A percentile compares a stretch with the other conserved stretches of the same genome.
Conservation (phyloP, 2,888 invertebrate species). For the Ferrisia virgata region DNA sequence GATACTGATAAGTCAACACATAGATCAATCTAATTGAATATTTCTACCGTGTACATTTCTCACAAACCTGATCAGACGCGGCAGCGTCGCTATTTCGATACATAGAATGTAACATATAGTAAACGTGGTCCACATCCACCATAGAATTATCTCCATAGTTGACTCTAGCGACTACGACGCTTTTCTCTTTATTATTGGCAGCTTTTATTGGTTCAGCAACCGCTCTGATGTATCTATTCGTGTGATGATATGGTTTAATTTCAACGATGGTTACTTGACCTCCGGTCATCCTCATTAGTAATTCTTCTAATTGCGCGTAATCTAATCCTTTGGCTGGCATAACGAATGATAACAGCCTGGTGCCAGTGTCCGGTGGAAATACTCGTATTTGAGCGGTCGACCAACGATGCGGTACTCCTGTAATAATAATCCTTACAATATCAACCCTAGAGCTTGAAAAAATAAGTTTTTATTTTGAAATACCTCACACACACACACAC, state of each 20-base stretch:
- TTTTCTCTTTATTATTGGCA: neutral
- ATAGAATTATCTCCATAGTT: constrained; percentile 63
- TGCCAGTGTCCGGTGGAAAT: constrained; percentile 72
- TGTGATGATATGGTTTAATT: constrained; percentile 61
- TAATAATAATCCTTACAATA: too few relatives aligned
- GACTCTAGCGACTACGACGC: constrained; percentile 66
- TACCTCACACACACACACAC: too few relatives aligned
- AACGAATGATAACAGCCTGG: constrained; percentile 75
- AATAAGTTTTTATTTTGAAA: too few relatives aligned
- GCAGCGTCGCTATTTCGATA: neutral
- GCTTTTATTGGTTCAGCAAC: neutral
- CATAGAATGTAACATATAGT: constrained; percentile 57
- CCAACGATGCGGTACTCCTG: constrained; percentile 70
- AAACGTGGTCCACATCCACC: constrained; percentile 70
- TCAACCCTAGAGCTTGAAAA: too few relatives aligned
- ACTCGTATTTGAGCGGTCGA: constrained; percentile 71
- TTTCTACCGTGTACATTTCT: too few relatives aligned
- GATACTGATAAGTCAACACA: too few relatives aligned
- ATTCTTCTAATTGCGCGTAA: constrained; percentile 68
- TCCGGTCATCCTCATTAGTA: constrained; percentile 73
- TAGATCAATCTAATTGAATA: too few relatives aligned
- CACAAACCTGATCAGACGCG: neutral
- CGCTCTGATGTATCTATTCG: constrained; percentile 6
- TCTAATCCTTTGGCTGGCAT: constrained; percentile 75
- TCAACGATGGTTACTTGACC: constrained; percentile 73